These are phyloP conservation scores for Dendropsophus ebraccatus DNA, from an alignment of 2,113 vertebrate species.

Conservation along the genomic window DNA sequence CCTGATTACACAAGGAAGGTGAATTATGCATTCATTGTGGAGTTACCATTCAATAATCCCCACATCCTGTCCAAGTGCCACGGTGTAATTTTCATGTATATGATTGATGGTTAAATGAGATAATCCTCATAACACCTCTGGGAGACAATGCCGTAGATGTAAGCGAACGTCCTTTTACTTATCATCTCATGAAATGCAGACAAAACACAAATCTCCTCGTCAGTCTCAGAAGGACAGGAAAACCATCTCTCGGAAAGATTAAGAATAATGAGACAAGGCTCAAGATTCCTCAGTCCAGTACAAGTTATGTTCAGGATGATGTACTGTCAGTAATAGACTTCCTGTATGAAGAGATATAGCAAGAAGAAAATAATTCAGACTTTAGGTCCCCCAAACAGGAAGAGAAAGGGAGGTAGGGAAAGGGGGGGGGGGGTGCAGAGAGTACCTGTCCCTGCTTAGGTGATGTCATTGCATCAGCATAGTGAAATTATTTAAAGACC, in stretches of 20 bases:
- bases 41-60: background rate
- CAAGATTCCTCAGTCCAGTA: background rate
- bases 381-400: background rate
- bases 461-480: background rate
- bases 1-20: background rate
- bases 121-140: background rate
- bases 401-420: too few species aligned
- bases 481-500: background rate
- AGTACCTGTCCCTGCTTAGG: background rate
- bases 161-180: background rate
- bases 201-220: slow-evolving; percentile 40
- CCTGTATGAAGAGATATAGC: background rate
- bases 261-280: slow-evolving; percentile 28
- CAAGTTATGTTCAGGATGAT: slow-evolving; percentile 1
- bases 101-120: slow-evolving; percentile 26
- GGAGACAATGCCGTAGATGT: background rate
- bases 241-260: background rate
- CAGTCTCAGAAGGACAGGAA: slow-evolving; percentile 9
- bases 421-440: background rate
- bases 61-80: background rate
- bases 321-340: background rate
- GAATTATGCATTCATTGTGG: background rate
- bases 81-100: background rate
- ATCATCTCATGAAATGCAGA: slow-evolving; percentile 29
- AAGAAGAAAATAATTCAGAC: background rate